Base-by-base conservation (phyloP, 2,888 invertebrate genomes). In the Drepanosiphum platanoidis region DNA sequence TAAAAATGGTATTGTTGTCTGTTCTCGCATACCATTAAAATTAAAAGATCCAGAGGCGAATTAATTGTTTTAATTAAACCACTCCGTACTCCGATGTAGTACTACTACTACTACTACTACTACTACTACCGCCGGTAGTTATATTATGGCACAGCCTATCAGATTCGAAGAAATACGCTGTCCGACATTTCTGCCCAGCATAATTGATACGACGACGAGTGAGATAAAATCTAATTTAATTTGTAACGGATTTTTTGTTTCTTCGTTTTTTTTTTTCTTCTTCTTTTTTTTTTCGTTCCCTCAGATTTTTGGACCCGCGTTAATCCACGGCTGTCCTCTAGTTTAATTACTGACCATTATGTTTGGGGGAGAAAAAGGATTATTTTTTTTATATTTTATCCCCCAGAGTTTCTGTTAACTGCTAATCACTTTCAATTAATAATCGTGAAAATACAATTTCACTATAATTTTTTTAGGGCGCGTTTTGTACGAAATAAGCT, bases 141-240 rank as follows among this genome's bases (percentile, higher is more conserved):
- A 72, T n/a, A n/a, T n/a, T n/a, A n/a, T n/a, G n/a, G 39, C 52
- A 61, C 30, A 42, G 61, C n/a, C 39, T 74, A 52, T 46, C 74
- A 64, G 83, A 83, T 74, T 72, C 32, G 46, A 46, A 32, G 27
- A 34, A n/a, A 74, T 39, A 39, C 30, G n/a, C 39, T 82, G n/a
- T 71, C n/a, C n/a, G n/a, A 72, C 58, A 13, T 30, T 58, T 81
- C 66, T 32, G n/a, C 39, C 22, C 34, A 68, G 36, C n/a, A n/a
- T 66, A 75, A 58, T 77, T 84, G 46, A 77, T 84, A 58, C 58
- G 22, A 22, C 39, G n/a, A 52, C 22, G 3, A 84, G n/a, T n/a
- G n/a, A 70, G 77, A 70, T 84, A 84, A 84, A 84, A 77, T 68
- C 52, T 66, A 58, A 77, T 77, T 84, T 68, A 84, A 77, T 84